Base-by-base conservation (phyloP, 2,797 vertebrate species). In the Tympanoctomys barrerae region DNA sequence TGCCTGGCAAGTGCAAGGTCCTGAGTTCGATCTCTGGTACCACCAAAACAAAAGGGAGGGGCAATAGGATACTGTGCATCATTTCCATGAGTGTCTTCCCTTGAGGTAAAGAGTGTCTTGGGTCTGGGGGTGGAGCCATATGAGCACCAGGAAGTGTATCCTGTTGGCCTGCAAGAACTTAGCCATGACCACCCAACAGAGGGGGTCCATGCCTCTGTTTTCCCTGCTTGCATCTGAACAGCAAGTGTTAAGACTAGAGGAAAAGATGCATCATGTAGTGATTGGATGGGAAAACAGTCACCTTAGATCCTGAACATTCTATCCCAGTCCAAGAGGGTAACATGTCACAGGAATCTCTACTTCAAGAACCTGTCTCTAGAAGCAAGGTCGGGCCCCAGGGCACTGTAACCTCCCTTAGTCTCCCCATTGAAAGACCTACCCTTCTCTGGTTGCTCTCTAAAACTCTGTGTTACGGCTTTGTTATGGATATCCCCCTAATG, bases 61-160 rank as follows among this genome's bases (percentile, higher is more conserved):
- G 10, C 7, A 21, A 0, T 0, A 1, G 8, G 54, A 42, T 16
- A 54, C 64, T 0, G 1, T 10, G 19, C 21, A 28, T 7, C 39
- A 24, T 78, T 49, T 31, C 26, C 26, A 3, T 0, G 0, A 0
- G 1, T 71, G 68, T n/a, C 49, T 89, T 8, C 49, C 22, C n/a
- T 62, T 33, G 0, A 18, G 18, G 33, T 2, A 10, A 33, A 8
- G 22, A 24, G 26, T 0, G 1, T n/a, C 39, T 26, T 2, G 12
- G 52, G 10, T 2, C 7, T 7, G 7, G 64, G 7, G 16, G 39
- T 12, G 3, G 22, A 84, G n/a, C 24, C 39, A 8, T 4, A 8
- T 4, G 42, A 84, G 42, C 52, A 31, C 75, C 1, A 0, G 71
- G 28, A 21, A 68, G 59, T 42, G 26, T 22, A 42, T 68, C 5